Evolutionary conservation across 2,113 vertebrate genomes (phyloP).

Genomic region (Rhynchopsitta pachyrhyncha): DNA sequence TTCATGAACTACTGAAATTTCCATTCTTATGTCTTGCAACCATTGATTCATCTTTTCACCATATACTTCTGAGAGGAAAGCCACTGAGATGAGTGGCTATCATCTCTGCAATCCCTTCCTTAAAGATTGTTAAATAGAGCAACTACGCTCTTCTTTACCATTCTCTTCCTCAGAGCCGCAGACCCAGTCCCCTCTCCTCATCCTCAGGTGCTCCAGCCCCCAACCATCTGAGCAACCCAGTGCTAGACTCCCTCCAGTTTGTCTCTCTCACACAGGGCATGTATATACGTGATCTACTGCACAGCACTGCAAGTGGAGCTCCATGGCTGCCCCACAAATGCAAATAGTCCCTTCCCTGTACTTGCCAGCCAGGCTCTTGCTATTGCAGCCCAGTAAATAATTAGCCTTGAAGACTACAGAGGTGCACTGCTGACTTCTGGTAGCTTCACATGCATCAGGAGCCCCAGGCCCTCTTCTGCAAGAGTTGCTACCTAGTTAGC

Average conservation of each 20-base stretch:
- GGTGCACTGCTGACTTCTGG: background rate
- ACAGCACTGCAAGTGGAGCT: background rate
- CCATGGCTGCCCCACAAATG: background rate
- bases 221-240: accelerated
- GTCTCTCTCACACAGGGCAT: background rate
- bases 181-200: background rate
- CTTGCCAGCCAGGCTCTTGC: background rate
- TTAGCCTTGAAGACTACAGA: background rate
- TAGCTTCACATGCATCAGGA: background rate
- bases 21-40: background rate
- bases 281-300: accelerated
- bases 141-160: background rate
- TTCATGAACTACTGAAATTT: background rate
- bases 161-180: background rate
- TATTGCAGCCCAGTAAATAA: accelerated
- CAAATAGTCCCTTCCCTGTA: accelerated
- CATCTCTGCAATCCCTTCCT: background rate
- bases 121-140: background rate
- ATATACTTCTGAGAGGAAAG: background rate
- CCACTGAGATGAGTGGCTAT: background rate
- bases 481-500: background rate
- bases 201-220: background rate
- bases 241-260: accelerated
- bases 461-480: background rate
- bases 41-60: background rate